phyloP scores from a whole-genome alignment of 2,113 vertebrate species.

The Rhinoderma darwinii region DNA sequence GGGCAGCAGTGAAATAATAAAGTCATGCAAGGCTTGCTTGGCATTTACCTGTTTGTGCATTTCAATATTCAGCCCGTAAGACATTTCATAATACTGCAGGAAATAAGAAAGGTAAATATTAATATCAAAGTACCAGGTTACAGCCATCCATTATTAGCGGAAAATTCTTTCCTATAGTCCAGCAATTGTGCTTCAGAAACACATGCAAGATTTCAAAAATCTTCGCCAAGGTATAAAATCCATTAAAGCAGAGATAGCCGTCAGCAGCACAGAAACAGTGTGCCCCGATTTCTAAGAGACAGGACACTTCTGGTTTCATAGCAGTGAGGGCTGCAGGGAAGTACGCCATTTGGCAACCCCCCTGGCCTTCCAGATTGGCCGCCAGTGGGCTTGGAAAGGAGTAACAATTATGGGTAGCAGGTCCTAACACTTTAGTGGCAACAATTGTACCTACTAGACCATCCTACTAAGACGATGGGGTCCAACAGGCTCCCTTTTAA shows the following conservation, averaged over 20 bases:
- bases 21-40: background rate
- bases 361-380: background rate
- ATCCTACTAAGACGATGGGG: background rate
- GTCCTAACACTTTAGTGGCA: background rate
- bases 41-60: conserved; percentile 74
- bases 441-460: background rate
- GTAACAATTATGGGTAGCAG: background rate
- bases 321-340: background rate
- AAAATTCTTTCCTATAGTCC: too few species aligned
- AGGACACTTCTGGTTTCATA: background rate
- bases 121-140: background rate
- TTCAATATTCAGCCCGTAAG: conserved; percentile 75
- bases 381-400: background rate
- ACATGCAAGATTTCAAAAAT: background rate
- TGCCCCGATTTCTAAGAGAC: background rate
- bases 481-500: background rate
- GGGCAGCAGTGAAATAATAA: background rate
- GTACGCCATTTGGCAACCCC: background rate
- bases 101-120: background rate
- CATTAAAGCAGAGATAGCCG: background rate
- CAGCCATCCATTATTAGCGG: too few species aligned
- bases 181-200: too few species aligned
- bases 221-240: background rate
- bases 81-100: conserved; percentile 76
- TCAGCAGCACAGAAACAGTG: background rate